Percentiles rank a stretch among this genome's conserved stretches.
Evolutionary conservation across 2,888 invertebrate genomes (phyloP).

Genomic region (Troilus luridus): DNA sequence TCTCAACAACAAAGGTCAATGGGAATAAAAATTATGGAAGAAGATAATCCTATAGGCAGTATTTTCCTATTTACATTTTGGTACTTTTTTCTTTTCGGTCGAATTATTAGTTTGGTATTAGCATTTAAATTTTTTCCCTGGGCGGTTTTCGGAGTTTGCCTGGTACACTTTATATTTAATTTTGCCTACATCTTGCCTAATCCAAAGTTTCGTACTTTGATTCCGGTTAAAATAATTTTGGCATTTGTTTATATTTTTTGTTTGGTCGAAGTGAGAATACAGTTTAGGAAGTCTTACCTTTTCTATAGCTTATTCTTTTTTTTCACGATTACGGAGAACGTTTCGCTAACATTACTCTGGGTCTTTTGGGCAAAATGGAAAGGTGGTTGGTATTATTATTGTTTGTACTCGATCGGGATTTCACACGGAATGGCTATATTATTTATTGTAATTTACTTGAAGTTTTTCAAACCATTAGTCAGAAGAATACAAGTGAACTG

Average conservation of each 20-base stretch:
- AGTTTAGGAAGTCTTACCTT: slow-evolving; percentile 80
- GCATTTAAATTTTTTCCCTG: slow-evolving; percentile 78
- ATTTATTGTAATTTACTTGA: slow-evolving; percentile 77
- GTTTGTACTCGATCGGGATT: slow-evolving; percentile 75
- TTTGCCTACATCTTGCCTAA: slow-evolving; percentile 77
- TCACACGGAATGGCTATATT: slow-evolving; percentile 75
- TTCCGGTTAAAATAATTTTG: slow-evolving; percentile 72
- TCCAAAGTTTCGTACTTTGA: slow-evolving; percentile 70
- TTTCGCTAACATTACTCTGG: slow-evolving; percentile 81
- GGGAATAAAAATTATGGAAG: slow-evolving; percentile 77
- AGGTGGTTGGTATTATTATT: slow-evolving; percentile 80
- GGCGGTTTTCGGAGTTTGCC: slow-evolving; percentile 69
- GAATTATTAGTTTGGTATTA: slow-evolving; percentile 79
- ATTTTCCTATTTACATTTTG: slow-evolving; percentile 82
- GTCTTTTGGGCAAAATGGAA: slow-evolving; percentile 73
- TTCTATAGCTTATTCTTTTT: slow-evolving; percentile 80
- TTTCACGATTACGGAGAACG: slow-evolving; percentile 78
- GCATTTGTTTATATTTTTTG: slow-evolving; percentile 83
- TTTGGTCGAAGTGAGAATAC: slow-evolving; percentile 84
- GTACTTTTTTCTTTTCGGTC: slow-evolving; percentile 81
- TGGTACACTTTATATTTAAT: slow-evolving; percentile 80
- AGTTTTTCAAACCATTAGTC: slow-evolving; percentile 74
- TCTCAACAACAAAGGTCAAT: slow-evolving; percentile 67
- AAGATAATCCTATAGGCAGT: slow-evolving; percentile 81
- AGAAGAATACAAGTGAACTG: slow-evolving; percentile 59